Conservation (phyloP, 2,888 invertebrate genomes). For the Noctua janthe region DNA sequence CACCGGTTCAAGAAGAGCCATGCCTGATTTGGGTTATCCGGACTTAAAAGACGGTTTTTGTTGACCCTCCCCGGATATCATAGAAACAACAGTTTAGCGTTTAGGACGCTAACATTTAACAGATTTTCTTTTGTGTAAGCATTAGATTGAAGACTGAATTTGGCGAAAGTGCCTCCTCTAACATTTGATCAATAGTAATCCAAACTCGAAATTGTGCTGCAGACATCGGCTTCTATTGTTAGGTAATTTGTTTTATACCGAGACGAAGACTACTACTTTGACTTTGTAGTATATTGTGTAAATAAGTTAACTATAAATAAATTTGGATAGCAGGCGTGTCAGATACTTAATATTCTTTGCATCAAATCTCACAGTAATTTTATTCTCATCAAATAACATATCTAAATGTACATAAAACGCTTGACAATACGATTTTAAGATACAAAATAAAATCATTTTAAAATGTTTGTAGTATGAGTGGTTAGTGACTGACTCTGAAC, state of each 20-base stretch:
- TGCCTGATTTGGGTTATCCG: slow-evolving; percentile 89
- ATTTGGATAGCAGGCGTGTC: slow-evolving; percentile 59
- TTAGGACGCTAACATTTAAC: slow-evolving; percentile 69
- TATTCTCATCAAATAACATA: slow-evolving; percentile 87
- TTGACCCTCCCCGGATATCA: slow-evolving; percentile 91
- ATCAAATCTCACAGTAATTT: slow-evolving; percentile 72
- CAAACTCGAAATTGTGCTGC: slow-evolving; percentile 61
- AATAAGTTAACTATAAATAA: slow-evolving; percentile 65
- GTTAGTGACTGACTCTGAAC: slow-evolving; percentile 68
- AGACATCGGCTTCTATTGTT: slow-evolving; percentile 63
- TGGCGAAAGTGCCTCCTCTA: slow-evolving; percentile 84
- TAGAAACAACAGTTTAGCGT: slow-evolving; percentile 87
- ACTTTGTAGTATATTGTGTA: slow-evolving; percentile 72
- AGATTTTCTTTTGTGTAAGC: slow-evolving; percentile 75
- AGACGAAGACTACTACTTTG: slow-evolving; percentile 65
- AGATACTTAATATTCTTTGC: slow-evolving; percentile 67
- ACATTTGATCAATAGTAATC: slow-evolving; percentile 75
- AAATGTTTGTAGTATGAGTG: slow-evolving; percentile 70
- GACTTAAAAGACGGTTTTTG: slow-evolving; percentile 93
- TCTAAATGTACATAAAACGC: slow-evolving; percentile 89
- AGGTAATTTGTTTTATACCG: slow-evolving; percentile 64
- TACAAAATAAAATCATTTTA: slow-evolving; percentile 77
- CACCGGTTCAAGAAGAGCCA: slow-evolving; percentile 84
- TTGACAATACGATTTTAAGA: slow-evolving; percentile 89
- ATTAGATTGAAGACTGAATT: slow-evolving; percentile 88